Base-by-base conservation (phyloP, 1,140 invertebrate species). In the Lasioglossum albipes region DNA sequence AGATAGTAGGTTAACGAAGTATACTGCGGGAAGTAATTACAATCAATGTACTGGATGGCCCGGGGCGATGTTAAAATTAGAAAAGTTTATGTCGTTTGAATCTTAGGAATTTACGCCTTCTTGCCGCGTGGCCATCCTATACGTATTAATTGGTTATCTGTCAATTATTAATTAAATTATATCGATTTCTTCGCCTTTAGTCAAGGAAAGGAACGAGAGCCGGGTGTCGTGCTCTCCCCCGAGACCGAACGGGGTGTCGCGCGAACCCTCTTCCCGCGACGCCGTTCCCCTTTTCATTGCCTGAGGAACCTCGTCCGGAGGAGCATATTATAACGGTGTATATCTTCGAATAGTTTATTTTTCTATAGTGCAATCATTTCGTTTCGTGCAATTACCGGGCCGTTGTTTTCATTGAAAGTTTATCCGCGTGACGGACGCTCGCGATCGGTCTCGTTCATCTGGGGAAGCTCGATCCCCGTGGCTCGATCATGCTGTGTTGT, bases 161-260 rank as follows among this genome's bases (percentile, higher is more conserved):
- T 93, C 92, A 93, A 93, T 93, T 93, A 93, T 90, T 89, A 89
- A 91, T 91, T 92, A 88, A 90, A 93, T 90, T 90, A 87, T 89
- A 88, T 88, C 86, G 81, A 91, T 91, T 90, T 91, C 88, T 91
- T 92, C 85, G 89, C 85, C 83, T 90, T 89, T 90, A 89, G 88
- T 90, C 75, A 88, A 82, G 75, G 57, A 87, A 84, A 79, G 67
- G 31, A 67, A 72, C 22, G 52, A 72, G 42, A 65, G 65, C 31
- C 52, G 42, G 5, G 42, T 10, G 31, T n/a, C 73, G 62, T 18
- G 54, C 78, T 68, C 36, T 5, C 36, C 36, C 3, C 36, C 36
- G 36, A 36, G 36, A 36, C 36, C 36, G 36, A 36, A 5, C 36
- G 36, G 36, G 5, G 36, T 5, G 36, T 36, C 36, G 36, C 36